Percentiles rank a stretch among this genome's conserved stretches.
phyloP scores from a whole-genome alignment of 2,113 vertebrate species.

The Elanus axillaris region DNA sequence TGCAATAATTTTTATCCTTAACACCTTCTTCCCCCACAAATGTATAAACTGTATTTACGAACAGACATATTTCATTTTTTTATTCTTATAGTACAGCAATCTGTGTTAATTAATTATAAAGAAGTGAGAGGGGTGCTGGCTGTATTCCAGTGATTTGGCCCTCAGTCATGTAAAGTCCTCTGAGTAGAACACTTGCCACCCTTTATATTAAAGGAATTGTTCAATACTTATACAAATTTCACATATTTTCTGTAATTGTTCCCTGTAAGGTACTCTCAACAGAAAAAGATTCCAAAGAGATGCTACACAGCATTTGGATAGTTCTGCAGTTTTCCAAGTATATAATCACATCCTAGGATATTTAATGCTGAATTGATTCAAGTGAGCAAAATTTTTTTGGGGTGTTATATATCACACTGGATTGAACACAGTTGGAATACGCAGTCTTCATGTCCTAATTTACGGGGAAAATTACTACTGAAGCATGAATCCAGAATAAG shows the following conservation, averaged over 20 bases:
- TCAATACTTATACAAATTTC: not conserved
- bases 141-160: not conserved
- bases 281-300: not conserved
- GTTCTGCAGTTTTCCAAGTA: not conserved
- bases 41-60: not conserved
- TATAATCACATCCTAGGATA: not conserved
- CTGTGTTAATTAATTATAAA: not conserved
- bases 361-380: not conserved
- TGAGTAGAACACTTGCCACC: not conserved
- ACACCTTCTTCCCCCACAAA: not conserved
- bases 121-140: not conserved
- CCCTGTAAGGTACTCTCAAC: not conserved
- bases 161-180: not conserved
- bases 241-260: not conserved
- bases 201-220: not conserved
- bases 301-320: not conserved
- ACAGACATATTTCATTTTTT: not conserved
- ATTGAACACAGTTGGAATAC: not conserved
- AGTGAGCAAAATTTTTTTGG: not conserved
- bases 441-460: not conserved
- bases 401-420: not conserved
- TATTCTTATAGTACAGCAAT: not conserved
- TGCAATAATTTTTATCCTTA: not conserved
- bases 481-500: not conserved
- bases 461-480: not conserved